phyloP scores from a whole-genome alignment of 2,888 invertebrate species.

The Plebejus argus region DNA sequence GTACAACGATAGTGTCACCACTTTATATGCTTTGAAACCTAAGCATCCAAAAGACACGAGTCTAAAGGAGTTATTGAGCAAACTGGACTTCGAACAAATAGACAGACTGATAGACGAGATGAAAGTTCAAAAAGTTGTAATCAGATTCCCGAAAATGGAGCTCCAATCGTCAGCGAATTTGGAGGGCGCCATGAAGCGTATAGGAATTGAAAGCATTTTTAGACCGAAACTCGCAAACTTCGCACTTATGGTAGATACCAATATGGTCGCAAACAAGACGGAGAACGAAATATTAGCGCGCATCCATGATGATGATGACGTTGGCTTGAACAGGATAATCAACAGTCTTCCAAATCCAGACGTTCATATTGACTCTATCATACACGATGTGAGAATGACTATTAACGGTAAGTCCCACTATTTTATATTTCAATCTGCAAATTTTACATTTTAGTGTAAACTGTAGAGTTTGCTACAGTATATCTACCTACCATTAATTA shows the following conservation, averaged over 20 bases:
- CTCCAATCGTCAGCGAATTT: conserved; percentile 81
- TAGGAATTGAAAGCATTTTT: conserved; percentile 85
- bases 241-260: conserved; percentile 79
- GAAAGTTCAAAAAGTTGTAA: conserved; percentile 70
- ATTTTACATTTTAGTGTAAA: no score
- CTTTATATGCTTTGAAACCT: conserved; percentile 86
- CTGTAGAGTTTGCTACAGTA: no score
- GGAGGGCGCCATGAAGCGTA: conserved; percentile 71
- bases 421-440: no score
- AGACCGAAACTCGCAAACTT: conserved; percentile 82
- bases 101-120: conserved; percentile 73
- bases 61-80: conserved; percentile 71
- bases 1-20: conserved; percentile 84
- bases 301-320: conserved; percentile 47
- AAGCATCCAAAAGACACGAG: conserved; percentile 58
- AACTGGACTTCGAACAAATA: conserved; percentile 71
- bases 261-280: conserved; percentile 48
- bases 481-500: no score
- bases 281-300: conserved; percentile 54
- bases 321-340: conserved; percentile 48
- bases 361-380: conserved; percentile 81
- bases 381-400: conserved; percentile 84
- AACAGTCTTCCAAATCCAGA: conserved; percentile 78
- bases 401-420: conserved; percentile 68
- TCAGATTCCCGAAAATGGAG: conserved; percentile 87